Evolutionary conservation across 2,888 invertebrate species (phyloP), one percentile per base, ranked within the genome.

Genomic region (Amphipoea lucens): DNA sequence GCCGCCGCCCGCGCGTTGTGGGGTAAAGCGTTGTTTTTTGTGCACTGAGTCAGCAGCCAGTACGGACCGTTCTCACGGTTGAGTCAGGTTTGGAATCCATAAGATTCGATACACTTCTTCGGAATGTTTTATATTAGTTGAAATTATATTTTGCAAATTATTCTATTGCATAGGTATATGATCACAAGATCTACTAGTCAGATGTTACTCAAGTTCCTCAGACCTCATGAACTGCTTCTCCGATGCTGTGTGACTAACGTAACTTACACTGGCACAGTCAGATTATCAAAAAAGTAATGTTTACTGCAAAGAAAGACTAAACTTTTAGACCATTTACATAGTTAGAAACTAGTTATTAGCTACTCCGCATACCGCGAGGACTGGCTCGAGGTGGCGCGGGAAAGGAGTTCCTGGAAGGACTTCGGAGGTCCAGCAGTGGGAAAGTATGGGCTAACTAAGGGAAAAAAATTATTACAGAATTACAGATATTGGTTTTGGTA

Each of bases 21-120:
- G 42, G n/a, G 5, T 20, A 4, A 1, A 20, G 1, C 12, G 5
- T 69, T 11, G 48, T 77, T 84, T 79, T 78, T 82, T 87, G 85
- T 70, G 51, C 69, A 12, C 67, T 87, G 78, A 87, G 78, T 87
- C 85, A 87, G 72, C 76, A 54, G 23, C 74, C 42, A 57, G 62
- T 62, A 11, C 70, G 40, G 74, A 62, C 62, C 65, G 67, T 79
- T 85, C 82, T 77, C 82, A 80, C 78, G 76, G 69, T 73, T 29
- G 65, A 80, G 40, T 69, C 82, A 74, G 65, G 57, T 68, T 40
- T 68, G 42, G 36, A 82, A 74, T 84, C 70, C 70, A 70, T 23
- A 45, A 45, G 14, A 73, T 72, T 65, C 57, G 71, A 57, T 70
- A 57, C 20, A 48, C 40, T 62, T 48, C 17, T 42, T 40, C 9